Evolutionary conservation across 2,888 invertebrate genomes (phyloP).

Genomic region (Lasioglossum marginatum): DNA sequence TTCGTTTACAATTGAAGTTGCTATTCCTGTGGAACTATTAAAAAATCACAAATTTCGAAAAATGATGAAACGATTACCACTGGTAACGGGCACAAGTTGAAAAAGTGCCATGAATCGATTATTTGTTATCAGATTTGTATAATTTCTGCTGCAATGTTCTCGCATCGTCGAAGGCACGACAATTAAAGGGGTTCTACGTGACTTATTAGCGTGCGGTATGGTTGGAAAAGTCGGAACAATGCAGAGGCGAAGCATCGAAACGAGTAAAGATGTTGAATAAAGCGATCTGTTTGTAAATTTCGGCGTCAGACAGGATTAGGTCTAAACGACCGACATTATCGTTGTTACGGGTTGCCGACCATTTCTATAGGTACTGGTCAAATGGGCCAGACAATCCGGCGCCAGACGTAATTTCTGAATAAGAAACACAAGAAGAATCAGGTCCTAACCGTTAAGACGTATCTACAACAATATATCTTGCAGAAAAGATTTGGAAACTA

Average conservation of each 20-base stretch:
- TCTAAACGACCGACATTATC: neutral
- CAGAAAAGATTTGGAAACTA: neutral
- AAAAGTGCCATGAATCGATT: too few species aligned
- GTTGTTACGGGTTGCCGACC: neutral
- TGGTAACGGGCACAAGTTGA: too few species aligned
- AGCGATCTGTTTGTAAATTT: neutral
- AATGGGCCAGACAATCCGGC: constrained; percentile 24
- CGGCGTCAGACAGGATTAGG: neutral
- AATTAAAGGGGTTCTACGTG: neutral
- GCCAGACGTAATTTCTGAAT: constrained; percentile 1
- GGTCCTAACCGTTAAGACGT: neutral
- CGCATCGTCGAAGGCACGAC: neutral
- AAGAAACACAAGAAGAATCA: neutral
- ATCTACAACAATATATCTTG: neutral
- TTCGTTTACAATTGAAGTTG: too few species aligned
- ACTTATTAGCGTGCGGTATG: neutral
- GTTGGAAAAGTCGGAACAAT: neutral
- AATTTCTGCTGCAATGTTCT: neutral
- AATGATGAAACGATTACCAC: too few species aligned
- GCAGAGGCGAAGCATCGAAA: neutral
- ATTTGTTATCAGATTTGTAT: too few species aligned
- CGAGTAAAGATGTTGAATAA: neutral
- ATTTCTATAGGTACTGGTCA: neutral
- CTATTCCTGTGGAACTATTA: neutral
- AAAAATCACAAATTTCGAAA: neutral